Base-by-base conservation (phyloP, 1,140 invertebrate genomes). In the Rhopalosiphum maidis region DNA sequence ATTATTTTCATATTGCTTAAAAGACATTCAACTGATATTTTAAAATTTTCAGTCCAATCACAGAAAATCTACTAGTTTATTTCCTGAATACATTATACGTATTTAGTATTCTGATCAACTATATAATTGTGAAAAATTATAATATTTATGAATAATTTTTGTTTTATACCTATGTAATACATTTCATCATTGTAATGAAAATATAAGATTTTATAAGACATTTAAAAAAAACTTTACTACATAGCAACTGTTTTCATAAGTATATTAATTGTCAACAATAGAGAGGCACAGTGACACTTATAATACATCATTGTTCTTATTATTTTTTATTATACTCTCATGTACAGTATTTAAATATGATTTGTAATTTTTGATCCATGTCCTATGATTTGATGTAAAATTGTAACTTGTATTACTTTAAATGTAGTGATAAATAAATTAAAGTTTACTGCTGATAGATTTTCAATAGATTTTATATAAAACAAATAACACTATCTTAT, bases 271-370 rank as follows among this genome's bases (percentile, higher is more conserved):
- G 54, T 46, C 54, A 22, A 68, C 89, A 68, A 77, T 77, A 90
- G 37, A 43, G 7, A 41, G 54, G 5, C 54, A 41, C 60, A 90
- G 30, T 77, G n/a, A 77, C 60, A n/a, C 60, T 18, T 68, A 90
- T 30, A 90, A 60, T 60, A 60, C 43, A 43, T 60, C 11, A 41
- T 90, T 90, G 37, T 90, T 90, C 43, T 90, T 43, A 68, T 68
- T 68, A 43, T 43, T 51, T 68, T 89, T 23, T 68, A 90, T 60
- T 90, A 51, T 90, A 90, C 89, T 46, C 89, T 90, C 25, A 41
- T 41, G 37, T 90, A n/a, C 89, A 90, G 89, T 90, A 90, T 90
- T 90, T 46, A 68, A 68, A 46, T 43, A 68, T 68, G 25, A 60
- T 68, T 68, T 90, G 37, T 68, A 68, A 68, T 68, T 43, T 43